A percentile compares a stretch with the other conserved stretches of the same genome.
Conservation (phyloP, 2,888 invertebrate species). For the Zaprionus bogoriensis region DNA sequence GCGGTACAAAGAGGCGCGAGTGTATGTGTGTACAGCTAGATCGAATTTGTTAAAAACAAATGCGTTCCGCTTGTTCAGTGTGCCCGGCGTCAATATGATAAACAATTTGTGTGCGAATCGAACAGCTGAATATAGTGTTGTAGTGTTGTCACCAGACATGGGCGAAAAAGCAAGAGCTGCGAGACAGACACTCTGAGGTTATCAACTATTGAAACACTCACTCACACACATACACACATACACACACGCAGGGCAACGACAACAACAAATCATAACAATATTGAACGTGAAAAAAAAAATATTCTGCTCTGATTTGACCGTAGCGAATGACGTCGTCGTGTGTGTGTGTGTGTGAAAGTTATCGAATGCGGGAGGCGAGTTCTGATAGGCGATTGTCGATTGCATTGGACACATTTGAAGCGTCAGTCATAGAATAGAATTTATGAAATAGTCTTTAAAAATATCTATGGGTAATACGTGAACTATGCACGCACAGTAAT, state of each 20-base stretch:
- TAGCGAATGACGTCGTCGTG: slow-evolving; percentile 46
- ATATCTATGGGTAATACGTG: slow-evolving; percentile 17
- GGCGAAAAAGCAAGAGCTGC: slow-evolving; percentile 20
- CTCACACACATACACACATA: neutral
- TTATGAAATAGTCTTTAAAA: slow-evolving; percentile 26
- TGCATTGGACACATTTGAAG: slow-evolving; percentile 21
- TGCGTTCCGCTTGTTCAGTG: neutral
- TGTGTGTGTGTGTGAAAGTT: neutral
- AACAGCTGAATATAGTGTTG: slow-evolving; percentile 43
- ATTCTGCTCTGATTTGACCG: slow-evolving; percentile 59
- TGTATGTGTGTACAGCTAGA: slow-evolving; percentile 15
- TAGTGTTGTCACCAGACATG: slow-evolving; percentile 33
- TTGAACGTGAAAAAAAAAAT: slow-evolving; percentile 39
- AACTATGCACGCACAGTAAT: slow-evolving; percentile 16
- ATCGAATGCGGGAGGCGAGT: neutral
- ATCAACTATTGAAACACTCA: slow-evolving; percentile 43
- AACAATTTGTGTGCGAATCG: slow-evolving; percentile 31
- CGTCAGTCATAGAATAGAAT: slow-evolving; percentile 16
- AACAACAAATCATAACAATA: slow-evolving; percentile 52
- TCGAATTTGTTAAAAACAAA: slow-evolving; percentile 46
- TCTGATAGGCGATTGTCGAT: slow-evolving; percentile 9
- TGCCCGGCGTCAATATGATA: slow-evolving; percentile 28
- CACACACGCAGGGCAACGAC: slow-evolving; percentile 5
- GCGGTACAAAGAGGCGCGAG: slow-evolving; percentile 3
- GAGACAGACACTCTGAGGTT: slow-evolving; percentile 47